Evolutionary conservation across 2,888 invertebrate genomes (phyloP).

Genomic region (Nycteola revayana): DNA sequence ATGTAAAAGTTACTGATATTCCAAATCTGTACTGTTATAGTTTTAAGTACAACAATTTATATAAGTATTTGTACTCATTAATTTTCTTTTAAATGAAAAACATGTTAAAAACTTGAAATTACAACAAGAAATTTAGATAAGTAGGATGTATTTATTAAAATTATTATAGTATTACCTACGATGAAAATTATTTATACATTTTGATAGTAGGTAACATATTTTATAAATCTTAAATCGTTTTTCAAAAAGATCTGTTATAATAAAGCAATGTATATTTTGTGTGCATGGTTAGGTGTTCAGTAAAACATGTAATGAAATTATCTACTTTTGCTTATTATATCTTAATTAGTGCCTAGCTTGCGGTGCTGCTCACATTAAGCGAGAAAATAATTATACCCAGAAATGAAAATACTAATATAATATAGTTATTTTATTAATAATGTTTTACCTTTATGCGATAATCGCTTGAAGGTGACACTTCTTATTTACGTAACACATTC

Average conservation of each 20-base stretch:
- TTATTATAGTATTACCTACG: no score
- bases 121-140: slow-evolving; percentile 7
- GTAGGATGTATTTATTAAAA: slow-evolving; percentile 19
- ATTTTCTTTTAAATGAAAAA: slow-evolving; percentile 6
- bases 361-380: slow-evolving; percentile 8
- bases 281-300: slow-evolving; percentile 36
- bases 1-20: slow-evolving; percentile 27
- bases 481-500: no score
- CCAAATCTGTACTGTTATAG: slow-evolving; percentile 25
- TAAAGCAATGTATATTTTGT: slow-evolving; percentile 7
- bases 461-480: no score
- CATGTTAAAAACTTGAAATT: no score
- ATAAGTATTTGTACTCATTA: slow-evolving; percentile 15
- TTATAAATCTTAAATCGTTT: no score
- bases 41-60: slow-evolving; percentile 35
- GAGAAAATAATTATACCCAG: slow-evolving; percentile 4
- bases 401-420: no score
- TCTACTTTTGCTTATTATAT: slow-evolving; percentile 31
- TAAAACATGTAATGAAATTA: slow-evolving; percentile 26
- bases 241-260: slow-evolving; percentile 41
- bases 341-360: slow-evolving; percentile 31
- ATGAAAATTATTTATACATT: no score
- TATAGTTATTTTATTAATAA: no score
- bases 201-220: no score
- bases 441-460: no score